Base-by-base conservation (phyloP, 2,888 invertebrate species). In the Napeogenes inachia region DNA sequence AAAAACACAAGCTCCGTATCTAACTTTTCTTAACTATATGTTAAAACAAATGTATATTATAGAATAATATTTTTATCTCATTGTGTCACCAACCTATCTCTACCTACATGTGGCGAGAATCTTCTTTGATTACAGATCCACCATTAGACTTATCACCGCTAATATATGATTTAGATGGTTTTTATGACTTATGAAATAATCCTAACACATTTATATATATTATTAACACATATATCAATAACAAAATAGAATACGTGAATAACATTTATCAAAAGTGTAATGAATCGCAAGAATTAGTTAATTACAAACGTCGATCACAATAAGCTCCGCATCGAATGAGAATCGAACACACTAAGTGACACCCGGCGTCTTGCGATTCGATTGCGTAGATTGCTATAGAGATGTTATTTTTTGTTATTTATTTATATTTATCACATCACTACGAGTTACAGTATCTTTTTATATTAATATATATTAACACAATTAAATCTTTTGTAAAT, bases 101-200 rank as follows among this genome's bases (percentile, higher is more conserved):
- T 75, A 59, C 70, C 70, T 82, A 82, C 78, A 80, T 82, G 81
- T 81, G 82, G 79, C 75, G 76, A 84, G 81, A 82, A 81, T 85
- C 80, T 85, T 84, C 86, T 87, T 82, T 88, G 87, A 89, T 89
- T 88, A 88, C 84, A 83, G 84, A 83, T 81, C 81, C 63, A 68
- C 84, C 86, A 89, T 89, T 88, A 89, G 84, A 81, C 85, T 86
- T 84, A 86, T 87, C 84, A 75, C 82, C 85, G 81, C 85, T 88
- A 87, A 89, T 88, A 87, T 85, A 88, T 88, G 89, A 89, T 89
- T 88, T 87, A 87, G 82, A 79, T 79, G 78, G 80, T 75, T 74
- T 71, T 73, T 70, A 72, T 71, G 66, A 67, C 69, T 69, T 71
- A 72, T 73, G 70, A 66, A 69, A 68, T 61, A 61, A 56, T 54